Conservation (phyloP, 2,113 vertebrate genomes). For the Python bivittatus region DNA sequence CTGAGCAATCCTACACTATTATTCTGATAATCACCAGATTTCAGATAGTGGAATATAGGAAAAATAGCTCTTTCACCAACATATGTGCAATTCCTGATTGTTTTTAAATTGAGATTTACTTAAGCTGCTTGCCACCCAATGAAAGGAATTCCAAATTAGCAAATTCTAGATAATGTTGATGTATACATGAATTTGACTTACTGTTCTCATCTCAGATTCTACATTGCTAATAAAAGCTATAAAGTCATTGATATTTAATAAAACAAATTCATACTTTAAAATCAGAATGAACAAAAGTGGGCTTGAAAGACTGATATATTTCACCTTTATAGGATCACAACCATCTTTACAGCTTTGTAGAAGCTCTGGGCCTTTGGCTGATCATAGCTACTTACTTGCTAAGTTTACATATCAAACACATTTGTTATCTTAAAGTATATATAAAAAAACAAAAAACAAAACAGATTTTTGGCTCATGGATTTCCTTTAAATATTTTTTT, state of each 20-base stretch:
- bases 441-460: conserved; percentile 68
- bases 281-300: conserved; percentile 69
- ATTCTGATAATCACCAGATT: conserved; percentile 34
- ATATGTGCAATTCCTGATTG: conserved; percentile 50
- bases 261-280: conserved; percentile 70
- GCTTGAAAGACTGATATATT: conserved; percentile 66
- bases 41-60: conserved; percentile 28
- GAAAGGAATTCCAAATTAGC: conserved; percentile 66
- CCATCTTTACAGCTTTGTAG: conserved; percentile 60
- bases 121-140: not conserved
- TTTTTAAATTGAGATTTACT: conserved; percentile 37
- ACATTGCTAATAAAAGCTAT: conserved; percentile 77
- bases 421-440: conserved; percentile 61
- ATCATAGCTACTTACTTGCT: conserved; percentile 69
- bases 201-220: conserved; percentile 55
- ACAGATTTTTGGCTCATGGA: conserved; percentile 79
- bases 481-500: conserved; percentile 80
- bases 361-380: conserved; percentile 76
- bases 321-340: conserved; percentile 51
- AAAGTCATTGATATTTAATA: conserved; percentile 73
- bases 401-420: conserved; percentile 67
- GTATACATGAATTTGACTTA: conserved; percentile 75
- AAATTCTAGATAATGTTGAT: conserved; percentile 73
- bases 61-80: conserved; percentile 37
- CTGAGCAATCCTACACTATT: not conserved